Conservation (phyloP, 2,888 invertebrate genomes). For the Clunio marinus region DNA sequence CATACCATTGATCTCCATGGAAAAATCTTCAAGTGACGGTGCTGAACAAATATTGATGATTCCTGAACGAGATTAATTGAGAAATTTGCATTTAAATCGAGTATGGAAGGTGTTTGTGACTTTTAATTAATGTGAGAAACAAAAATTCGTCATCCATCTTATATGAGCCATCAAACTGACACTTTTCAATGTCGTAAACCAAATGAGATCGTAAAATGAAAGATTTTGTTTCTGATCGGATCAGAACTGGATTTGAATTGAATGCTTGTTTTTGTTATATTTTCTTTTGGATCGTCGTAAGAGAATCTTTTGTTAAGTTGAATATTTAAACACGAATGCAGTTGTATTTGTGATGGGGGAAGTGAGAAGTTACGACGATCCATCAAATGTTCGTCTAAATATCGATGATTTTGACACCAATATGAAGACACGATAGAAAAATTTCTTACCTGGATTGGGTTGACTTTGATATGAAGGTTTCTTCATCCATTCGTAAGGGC, state of each 20-base stretch:
- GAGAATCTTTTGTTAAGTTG: background rate
- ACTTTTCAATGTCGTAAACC: constrained; percentile 12
- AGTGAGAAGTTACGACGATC: background rate
- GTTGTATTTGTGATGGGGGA: no score
- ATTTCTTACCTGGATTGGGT: constrained; percentile 72
- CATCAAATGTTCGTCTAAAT: no score
- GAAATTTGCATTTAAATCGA: constrained; percentile 38
- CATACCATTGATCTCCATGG: constrained; percentile 54
- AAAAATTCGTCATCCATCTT: background rate
- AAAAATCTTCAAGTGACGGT: constrained; percentile 53
- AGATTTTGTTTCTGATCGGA: background rate
- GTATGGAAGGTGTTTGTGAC: background rate
- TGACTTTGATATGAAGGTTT: constrained; percentile 80
- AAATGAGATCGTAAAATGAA: background rate
- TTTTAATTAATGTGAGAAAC: constrained; percentile 37
- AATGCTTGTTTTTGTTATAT: no score
- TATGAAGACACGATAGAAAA: background rate
- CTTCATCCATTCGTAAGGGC: constrained; percentile 91
- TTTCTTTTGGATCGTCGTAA: background rate
- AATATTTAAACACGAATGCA: no score
- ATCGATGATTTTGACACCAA: no score
- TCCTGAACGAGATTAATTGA: constrained; percentile 36
- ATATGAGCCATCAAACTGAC: constrained; percentile 25
- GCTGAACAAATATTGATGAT: constrained; percentile 44
- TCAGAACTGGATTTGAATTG: no score